Conservation (phyloP, 2,113 vertebrate genomes). For the Panthera uncia region DNA sequence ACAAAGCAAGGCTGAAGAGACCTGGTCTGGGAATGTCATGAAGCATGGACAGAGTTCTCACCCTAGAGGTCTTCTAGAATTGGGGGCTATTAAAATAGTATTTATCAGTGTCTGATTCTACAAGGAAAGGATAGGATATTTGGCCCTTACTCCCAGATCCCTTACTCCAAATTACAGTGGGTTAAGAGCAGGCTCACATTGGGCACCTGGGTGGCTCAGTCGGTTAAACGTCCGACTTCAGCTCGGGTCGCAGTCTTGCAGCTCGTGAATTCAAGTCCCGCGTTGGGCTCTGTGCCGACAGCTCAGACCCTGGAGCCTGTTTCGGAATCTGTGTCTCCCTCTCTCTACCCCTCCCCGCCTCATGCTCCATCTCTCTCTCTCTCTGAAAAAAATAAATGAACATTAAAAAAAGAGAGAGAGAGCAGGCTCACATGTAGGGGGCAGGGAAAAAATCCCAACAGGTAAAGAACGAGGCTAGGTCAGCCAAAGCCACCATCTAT, state of each 20-base stretch:
- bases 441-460: neutral
- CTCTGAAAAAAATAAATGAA: too few species aligned
- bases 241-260: too few species aligned
- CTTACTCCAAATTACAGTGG: neutral
- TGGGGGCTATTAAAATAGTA: neutral
- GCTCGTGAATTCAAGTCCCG: too few species aligned
- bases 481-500: neutral
- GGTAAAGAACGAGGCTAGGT: neutral
- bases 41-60: neutral
- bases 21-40: neutral
- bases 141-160: rapidly evolving
- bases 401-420: too few species aligned
- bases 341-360: too few species aligned
- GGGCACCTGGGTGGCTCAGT: too few species aligned
- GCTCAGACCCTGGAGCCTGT: too few species aligned
- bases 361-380: too few species aligned
- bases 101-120: neutral
- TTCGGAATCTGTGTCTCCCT: too few species aligned
- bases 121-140: neutral
- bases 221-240: too few species aligned
- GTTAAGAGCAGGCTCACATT: neutral
- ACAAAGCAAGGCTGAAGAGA: neutral
- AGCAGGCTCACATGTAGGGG: too few species aligned
- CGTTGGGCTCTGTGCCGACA: too few species aligned
- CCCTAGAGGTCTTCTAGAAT: neutral